phyloP scores from a whole-genome alignment of 2,797 vertebrate species.

The Harpagifer antarcticus region DNA sequence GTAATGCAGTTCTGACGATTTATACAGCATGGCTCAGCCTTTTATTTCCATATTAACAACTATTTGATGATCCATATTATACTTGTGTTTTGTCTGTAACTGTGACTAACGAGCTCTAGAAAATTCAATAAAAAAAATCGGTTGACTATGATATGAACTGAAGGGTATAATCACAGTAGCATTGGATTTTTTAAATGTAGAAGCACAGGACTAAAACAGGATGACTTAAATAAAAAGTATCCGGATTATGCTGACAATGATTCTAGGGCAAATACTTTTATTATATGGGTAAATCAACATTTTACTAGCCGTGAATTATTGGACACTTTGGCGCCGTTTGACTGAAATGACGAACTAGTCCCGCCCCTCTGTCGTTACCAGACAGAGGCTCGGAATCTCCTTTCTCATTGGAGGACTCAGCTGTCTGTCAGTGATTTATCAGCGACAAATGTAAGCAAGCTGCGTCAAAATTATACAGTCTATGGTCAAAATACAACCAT shows the following conservation, averaged over 20 bases:
- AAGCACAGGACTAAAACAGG: neutral
- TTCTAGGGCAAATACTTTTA: neutral
- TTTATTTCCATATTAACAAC: neutral
- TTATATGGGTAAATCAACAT: neutral
- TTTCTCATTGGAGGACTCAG: slow-evolving; percentile 57
- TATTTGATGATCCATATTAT: neutral
- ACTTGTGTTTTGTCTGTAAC: neutral
- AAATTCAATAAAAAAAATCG: neutral
- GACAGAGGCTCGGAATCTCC: neutral
- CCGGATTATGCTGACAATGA: neutral
- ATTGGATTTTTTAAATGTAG: neutral
- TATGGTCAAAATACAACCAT: neutral
- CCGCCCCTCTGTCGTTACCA: slow-evolving; percentile 16
- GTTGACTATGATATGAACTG: neutral
- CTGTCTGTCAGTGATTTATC: slow-evolving; percentile 53
- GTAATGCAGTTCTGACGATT: slow-evolving; percentile 6
- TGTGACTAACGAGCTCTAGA: neutral
- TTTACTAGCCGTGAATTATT: too few relatives aligned
- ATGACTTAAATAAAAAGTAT: fast-evolving
- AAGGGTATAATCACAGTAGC: neutral
- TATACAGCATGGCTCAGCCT: neutral
- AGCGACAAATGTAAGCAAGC: slow-evolving; percentile 13
- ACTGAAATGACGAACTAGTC: slow-evolving; percentile 17
- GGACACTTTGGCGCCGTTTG: slow-evolving; percentile 65
- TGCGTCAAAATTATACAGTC: neutral